These are phyloP conservation scores for Podilymbus podiceps DNA, from an alignment of 2,113 vertebrate species.

Conservation along the genomic window DNA sequence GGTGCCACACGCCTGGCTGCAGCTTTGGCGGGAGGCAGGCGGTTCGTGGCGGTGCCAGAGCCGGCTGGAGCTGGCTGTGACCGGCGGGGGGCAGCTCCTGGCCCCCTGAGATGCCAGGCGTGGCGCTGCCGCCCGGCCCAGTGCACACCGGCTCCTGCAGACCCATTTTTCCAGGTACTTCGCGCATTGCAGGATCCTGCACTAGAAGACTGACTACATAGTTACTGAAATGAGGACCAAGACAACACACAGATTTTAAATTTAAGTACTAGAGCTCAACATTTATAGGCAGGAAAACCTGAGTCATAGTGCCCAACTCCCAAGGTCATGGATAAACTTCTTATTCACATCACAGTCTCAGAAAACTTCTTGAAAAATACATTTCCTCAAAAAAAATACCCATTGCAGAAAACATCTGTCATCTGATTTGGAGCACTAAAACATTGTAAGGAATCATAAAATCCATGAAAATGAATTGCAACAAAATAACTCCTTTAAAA, in stretches of 20 bases:
- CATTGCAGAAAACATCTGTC: constrained; percentile 26
- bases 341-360: not conserved
- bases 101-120: rapidly evolving
- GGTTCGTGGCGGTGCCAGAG: not conserved
- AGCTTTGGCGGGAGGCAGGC: too few relatives aligned
- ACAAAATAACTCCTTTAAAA: constrained; percentile 35
- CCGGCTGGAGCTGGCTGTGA: rapidly evolving
- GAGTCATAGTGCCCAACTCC: not conserved
- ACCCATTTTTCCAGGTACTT: not conserved
- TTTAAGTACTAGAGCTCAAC: not conserved
- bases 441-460: not conserved
- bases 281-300: not conserved
- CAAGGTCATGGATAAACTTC: not conserved
- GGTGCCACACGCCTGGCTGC: rapidly evolving
- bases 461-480: constrained; percentile 21
- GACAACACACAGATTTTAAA: not conserved
- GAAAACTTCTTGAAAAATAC: constrained; percentile 16
- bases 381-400: constrained; percentile 25
- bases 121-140: rapidly evolving
- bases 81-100: not conserved
- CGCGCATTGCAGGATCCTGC: rapidly evolving
- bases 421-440: not conserved
- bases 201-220: not conserved
- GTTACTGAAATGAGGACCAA: not conserved
- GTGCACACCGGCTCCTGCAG: rapidly evolving